phyloP scores from a whole-genome alignment of 2,113 vertebrate species.

The Tapirus terrestris region DNA sequence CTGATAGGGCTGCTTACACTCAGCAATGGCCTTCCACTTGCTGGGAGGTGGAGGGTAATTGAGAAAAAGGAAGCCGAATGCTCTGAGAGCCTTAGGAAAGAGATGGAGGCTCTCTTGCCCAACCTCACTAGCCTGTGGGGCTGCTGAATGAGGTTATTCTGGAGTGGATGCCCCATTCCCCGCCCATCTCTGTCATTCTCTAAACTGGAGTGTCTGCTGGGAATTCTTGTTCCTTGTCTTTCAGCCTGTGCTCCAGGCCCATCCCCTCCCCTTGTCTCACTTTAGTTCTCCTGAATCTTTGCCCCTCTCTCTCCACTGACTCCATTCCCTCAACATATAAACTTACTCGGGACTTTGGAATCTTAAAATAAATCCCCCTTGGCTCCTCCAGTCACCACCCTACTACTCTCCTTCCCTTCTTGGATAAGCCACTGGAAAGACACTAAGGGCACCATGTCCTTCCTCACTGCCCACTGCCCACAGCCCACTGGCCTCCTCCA shows the following conservation, averaged over 20 bases:
- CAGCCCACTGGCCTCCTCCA: background rate
- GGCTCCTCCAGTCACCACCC: background rate
- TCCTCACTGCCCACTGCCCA: background rate
- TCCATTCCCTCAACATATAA: background rate
- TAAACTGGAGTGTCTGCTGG: background rate
- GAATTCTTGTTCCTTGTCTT: background rate
- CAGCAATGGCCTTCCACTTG: background rate
- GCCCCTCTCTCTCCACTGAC: no score
- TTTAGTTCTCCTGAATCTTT: background rate
- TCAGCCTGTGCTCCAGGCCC: background rate
- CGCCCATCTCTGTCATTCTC: rapidly evolving
- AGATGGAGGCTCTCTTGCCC: background rate
- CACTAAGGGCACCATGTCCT: rapidly evolving
- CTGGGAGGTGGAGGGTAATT: background rate
- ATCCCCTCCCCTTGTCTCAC: rapidly evolving
- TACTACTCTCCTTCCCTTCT: background rate
- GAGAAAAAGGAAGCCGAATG: background rate
- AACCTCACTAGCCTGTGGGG: background rate
- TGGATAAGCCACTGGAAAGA: background rate
- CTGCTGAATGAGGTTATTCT: background rate
- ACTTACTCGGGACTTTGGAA: background rate
- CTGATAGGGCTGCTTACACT: background rate
- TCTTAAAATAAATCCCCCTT: background rate
- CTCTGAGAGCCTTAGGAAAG: background rate
- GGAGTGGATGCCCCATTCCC: background rate